Evolutionary conservation across 2,888 invertebrate genomes (phyloP), one percentile per base, ranked within the genome.

Genomic region (Agrotis segetum): DNA sequence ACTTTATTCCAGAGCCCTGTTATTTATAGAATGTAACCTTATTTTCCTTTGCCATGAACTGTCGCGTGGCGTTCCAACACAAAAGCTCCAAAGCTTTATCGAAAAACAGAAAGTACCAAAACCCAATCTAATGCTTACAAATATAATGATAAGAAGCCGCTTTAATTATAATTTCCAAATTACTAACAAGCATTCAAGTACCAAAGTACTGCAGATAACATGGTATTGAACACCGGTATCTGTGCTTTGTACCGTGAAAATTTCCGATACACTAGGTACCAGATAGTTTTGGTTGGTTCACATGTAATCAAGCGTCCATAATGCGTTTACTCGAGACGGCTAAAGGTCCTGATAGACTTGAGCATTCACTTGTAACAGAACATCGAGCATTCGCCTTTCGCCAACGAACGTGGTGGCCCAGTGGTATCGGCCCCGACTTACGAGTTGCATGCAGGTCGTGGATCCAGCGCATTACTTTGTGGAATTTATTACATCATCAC

Each of bases 261-360:
- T 94, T 93, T 93, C 93, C 92, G 84, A 91, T 90, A 92, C 90
- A 92, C 88, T 91, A 87, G 87, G 81, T 81, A 75, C 70, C 71
- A 83, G 87, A 91, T 91, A 90, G 91, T 90, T 91, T 91, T 87
- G 89, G 88, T 85, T 85, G 86, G 81, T 87, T 88, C 85, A 85
- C 84, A 87, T 88, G 88, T 90, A 90, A 87, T 91, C 91, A 88
- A 81, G 85, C 87, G 92, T 88, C 49, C 86, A 82, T 91, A 91
- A 93, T 88, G 86, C 79, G 85, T 84, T 88, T 88, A 85, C 87
- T 90, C 87, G 85, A 87, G 84, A 86, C 81, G 82, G 60, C 61
- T 67, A 71, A 40, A 40, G 40, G 11, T 40, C 9, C 40, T 40
- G 34, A 40, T 40, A 40, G 9, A 40, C 40, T 40, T 40, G 40